Evolutionary conservation across 2,797 vertebrate genomes (phyloP).

Genomic region (Mus minutoides): DNA sequence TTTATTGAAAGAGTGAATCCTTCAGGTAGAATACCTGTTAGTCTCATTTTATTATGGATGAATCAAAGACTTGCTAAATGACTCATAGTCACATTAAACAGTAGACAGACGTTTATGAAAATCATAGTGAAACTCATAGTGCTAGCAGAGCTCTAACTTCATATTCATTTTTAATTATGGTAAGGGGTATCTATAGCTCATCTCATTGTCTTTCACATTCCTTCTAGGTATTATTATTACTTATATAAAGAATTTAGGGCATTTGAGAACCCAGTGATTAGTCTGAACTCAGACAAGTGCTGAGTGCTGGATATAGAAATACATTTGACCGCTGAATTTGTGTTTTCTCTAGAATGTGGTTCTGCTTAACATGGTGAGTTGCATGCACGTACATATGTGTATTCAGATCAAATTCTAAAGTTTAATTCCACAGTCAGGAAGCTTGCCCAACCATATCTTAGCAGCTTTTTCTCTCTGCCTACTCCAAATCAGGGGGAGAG

Average conservation of each 20-base stretch:
- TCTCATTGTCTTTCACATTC: not conserved
- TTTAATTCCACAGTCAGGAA: slow-evolving; percentile 64
- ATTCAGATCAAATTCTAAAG: not conserved
- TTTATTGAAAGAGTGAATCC: not conserved
- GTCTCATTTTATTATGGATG: slow-evolving; percentile 18
- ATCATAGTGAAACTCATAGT: not conserved
- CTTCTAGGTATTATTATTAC: not conserved
- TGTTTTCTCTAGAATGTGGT: not conserved
- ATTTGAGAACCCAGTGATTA: not conserved
- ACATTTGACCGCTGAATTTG: not conserved
- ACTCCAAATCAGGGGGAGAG: slow-evolving; percentile 45
- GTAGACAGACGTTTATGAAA: not conserved
- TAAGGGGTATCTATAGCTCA: not conserved
- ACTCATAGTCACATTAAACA: not conserved
- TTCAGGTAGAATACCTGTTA: not conserved
- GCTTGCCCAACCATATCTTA: slow-evolving; percentile 71
- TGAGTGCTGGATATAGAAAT: not conserved
- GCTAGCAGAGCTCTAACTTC: not conserved
- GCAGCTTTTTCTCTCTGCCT: slow-evolving; percentile 76
- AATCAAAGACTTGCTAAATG: not conserved
- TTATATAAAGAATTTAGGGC: slow-evolving; percentile 1
- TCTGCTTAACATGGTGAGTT: not conserved
- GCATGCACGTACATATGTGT: not conserved
- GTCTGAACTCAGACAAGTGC: not conserved
- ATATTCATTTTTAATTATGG: not conserved